These are phyloP conservation scores for Drosophila neutralis DNA, from an alignment of 2,888 invertebrate genomes.

Conservation along the genomic window DNA sequence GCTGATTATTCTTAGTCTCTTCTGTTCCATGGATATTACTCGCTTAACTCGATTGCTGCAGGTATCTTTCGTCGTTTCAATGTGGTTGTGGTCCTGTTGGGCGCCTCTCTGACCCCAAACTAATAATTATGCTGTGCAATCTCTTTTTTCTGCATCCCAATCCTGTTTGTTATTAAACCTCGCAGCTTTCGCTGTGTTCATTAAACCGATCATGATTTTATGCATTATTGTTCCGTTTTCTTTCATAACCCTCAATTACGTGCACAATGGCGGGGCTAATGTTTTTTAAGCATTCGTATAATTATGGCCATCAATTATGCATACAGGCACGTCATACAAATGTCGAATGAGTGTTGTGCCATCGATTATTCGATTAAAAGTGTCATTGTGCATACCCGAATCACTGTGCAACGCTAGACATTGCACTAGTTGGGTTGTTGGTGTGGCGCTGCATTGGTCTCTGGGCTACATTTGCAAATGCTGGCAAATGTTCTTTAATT, in stretches of 20 bases:
- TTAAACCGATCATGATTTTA: conserved; percentile 14
- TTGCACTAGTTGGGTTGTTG: conserved; percentile 61
- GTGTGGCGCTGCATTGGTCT: conserved; percentile 77
- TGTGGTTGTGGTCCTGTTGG: too few species aligned
- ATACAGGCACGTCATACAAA: background rate
- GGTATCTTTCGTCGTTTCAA: background rate
- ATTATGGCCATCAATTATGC: conserved; percentile 10
- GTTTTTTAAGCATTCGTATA: background rate
- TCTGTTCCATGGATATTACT: background rate
- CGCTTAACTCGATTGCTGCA: background rate
- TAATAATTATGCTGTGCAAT: background rate
- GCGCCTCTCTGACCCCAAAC: background rate
- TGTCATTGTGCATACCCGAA: background rate
- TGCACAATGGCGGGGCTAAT: conserved; percentile 18
- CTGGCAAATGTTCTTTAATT: conserved; percentile 71
- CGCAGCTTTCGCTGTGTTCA: conserved; percentile 22
- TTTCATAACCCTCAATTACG: conserved; percentile 24
- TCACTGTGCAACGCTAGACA: conserved; percentile 66
- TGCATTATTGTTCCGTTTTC: conserved; percentile 6
- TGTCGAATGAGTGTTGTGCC: background rate
- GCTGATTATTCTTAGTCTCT: fast-evolving
- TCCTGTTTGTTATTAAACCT: background rate
- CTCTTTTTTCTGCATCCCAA: background rate
- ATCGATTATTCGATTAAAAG: conserved; percentile 1
- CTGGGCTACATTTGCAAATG: conserved; percentile 54